phyloP scores from a whole-genome alignment of 2,113 vertebrate genomes.

The Megaptera novaeangliae region DNA sequence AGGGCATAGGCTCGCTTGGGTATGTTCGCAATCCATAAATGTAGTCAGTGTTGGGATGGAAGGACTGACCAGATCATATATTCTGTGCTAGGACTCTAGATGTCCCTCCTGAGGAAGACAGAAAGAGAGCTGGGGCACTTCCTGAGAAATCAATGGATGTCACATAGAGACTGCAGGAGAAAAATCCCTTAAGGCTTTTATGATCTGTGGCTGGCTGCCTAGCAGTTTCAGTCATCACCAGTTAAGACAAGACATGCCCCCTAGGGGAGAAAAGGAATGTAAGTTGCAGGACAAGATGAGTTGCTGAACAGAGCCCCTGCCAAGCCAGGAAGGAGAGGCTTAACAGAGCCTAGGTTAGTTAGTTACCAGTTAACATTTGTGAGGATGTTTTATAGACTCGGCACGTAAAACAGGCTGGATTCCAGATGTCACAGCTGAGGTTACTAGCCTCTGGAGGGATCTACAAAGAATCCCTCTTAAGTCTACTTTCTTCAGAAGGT shows the following conservation, averaged over 20 bases:
- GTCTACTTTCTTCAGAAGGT: not conserved
- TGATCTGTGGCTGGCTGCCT: conserved; percentile 22
- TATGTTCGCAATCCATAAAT: not conserved
- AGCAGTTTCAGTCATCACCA: not conserved
- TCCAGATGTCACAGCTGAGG: not conserved
- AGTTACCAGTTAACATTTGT: conserved; percentile 29
- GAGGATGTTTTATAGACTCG: not conserved
- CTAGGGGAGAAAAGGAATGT: not conserved
- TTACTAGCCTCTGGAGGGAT: not conserved
- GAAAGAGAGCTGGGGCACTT: not conserved
- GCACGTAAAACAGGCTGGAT: conserved; percentile 12
- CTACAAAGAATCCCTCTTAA: not conserved
- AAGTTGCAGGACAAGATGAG: conserved; percentile 12
- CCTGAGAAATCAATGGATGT: conserved; percentile 43
- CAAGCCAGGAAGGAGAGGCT: conserved; percentile 6
- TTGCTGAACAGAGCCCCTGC: not conserved
- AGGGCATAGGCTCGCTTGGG: not conserved
- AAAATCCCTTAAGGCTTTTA: conserved; percentile 37
- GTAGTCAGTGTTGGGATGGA: not conserved
- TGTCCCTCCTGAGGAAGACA: not conserved
- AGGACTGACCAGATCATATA: not conserved
- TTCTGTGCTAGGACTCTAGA: not conserved
- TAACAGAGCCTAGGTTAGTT: conserved; percentile 10
- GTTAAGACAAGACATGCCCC: conserved; percentile 41
- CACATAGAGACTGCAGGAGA: not conserved